These are phyloP conservation scores for Hetaerina americana DNA, from an alignment of 1,140 invertebrate genomes.

Conservation along the genomic window DNA sequence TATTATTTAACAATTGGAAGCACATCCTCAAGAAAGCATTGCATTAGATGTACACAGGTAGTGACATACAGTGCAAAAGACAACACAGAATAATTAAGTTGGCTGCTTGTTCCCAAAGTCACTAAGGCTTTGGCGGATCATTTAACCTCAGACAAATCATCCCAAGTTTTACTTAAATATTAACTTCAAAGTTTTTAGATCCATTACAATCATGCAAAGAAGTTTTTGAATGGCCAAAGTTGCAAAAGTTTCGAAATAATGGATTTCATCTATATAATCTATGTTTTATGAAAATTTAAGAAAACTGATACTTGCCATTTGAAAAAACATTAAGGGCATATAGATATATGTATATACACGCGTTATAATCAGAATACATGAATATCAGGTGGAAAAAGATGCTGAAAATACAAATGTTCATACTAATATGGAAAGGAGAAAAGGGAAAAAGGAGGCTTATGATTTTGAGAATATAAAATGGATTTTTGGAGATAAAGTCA, in stretches of 20 bases:
- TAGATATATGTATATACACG: neutral
- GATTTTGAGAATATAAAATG: too few species aligned
- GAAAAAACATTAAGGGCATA: neutral
- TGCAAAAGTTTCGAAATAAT: neutral
- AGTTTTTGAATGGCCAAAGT: too few species aligned
- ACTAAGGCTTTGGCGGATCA: neutral
- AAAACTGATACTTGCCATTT: too few species aligned
- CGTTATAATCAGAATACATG: neutral
- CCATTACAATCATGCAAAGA: too few species aligned
- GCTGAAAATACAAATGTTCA: too few species aligned
- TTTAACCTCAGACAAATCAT: too few species aligned
- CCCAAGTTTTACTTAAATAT: too few species aligned
- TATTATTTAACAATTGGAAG: neutral
- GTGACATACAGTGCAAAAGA: neutral
- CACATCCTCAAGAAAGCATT: neutral
- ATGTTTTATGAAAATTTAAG: too few species aligned
- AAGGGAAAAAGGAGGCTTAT: neutral
- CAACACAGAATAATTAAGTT: neutral
- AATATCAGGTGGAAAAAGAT: neutral
- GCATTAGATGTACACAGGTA: neutral
- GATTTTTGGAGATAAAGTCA: neutral
- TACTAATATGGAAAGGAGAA: neutral
- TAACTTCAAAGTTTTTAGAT: too few species aligned
- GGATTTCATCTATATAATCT: too few species aligned
- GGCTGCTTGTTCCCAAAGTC: neutral